Base-by-base conservation (phyloP, 2,888 invertebrate species). In the Capitulum mitella region DNA sequence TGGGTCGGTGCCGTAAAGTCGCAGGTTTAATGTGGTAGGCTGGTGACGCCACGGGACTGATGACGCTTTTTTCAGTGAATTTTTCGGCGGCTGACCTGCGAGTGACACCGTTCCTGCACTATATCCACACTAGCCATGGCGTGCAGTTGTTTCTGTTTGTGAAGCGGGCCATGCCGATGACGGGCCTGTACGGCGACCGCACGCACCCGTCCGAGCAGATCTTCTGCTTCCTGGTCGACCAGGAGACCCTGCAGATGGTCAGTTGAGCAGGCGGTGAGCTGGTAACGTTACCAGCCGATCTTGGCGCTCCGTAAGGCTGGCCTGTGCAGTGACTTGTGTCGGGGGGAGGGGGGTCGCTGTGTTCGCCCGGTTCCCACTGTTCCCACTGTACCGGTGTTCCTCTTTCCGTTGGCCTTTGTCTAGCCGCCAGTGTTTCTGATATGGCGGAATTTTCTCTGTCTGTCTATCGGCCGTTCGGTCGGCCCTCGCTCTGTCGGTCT, bases 71-170 rank as follows among this genome's bases (percentile, higher is more conserved):
- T 0, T 3, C 37, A 70, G 70, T 22, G 34, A 10, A 37, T 22
- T 70, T 70, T 22, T 34, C 70, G 34, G 37, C 70, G 70, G 70
- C 37, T 1, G 70, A 70, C 70, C 70, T 70, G 70, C 34, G 70
- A 19, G 70, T 70, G 22, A 70, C 70, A 0, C 70, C 70, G 22
- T 70, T 37, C 37, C 70, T 70, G 37, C 70, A 70, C 70, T 32
- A 37, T 37, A 37, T 70, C 34, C 70, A 32, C 37, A 3, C 70
- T 6, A 37, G 16, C 37, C 70, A 70, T 16, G 12, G 70, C 37
- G 19, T 14, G 22, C 70, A 70, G 37, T 37, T 70, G 37, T 37
- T 70, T 5, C 16, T 32, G 37, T 70, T 70, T 37, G 70, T 70
- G 22, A 70, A 70, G 37, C 70, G 37, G 1, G 8, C 8, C 2